A percentile compares a stretch with the other conserved stretches of the same genome.
Evolutionary conservation across 92 coral and sea anemone genomes (phyloP).

Genomic region (Zoanthus sansibaricus): DNA sequence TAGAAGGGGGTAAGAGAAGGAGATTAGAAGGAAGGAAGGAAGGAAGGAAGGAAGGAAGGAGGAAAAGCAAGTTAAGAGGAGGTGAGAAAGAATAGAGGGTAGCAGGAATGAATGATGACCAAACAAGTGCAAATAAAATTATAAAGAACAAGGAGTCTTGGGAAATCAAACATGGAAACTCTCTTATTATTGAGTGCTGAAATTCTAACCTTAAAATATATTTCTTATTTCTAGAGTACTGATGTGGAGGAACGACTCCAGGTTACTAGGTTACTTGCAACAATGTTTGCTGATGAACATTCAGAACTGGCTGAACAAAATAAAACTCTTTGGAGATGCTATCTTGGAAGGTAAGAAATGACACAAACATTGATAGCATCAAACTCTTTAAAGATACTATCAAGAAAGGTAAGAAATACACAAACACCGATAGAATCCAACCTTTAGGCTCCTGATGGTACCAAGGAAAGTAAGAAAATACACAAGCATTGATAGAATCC

Average conservation of each 20-base stretch:
- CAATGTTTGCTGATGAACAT: conserved; percentile 90
- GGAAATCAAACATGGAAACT: neutral
- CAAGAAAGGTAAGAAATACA: too few species aligned
- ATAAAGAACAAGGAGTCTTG: too few species aligned
- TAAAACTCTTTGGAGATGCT: conserved; percentile 89
- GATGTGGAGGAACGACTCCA: conserved; percentile 81
- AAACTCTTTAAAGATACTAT: neutral
- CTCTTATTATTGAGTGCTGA: neutral
- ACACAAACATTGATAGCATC: neutral
- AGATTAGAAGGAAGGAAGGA: too few species aligned
- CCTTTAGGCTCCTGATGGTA: neutral
- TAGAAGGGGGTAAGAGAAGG: too few species aligned
- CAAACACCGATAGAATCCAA: neutral
- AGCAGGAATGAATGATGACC: too few species aligned
- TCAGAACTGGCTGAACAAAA: conserved; percentile 90
- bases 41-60: too few species aligned
- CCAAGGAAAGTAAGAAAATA: too few species aligned
- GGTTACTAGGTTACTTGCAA: conserved; percentile 78
- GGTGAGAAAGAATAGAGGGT: too few species aligned
- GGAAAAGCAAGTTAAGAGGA: too few species aligned
- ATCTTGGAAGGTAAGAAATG: conserved; percentile 81
- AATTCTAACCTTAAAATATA: neutral
- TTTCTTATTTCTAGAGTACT: conserved; percentile 68
- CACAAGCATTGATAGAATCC: too few species aligned
- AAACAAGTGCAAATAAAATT: too few species aligned